Evolutionary conservation across 2,113 vertebrate genomes (phyloP), one percentile per base, ranked within the genome.

Genomic region (Natator depressus): DNA sequence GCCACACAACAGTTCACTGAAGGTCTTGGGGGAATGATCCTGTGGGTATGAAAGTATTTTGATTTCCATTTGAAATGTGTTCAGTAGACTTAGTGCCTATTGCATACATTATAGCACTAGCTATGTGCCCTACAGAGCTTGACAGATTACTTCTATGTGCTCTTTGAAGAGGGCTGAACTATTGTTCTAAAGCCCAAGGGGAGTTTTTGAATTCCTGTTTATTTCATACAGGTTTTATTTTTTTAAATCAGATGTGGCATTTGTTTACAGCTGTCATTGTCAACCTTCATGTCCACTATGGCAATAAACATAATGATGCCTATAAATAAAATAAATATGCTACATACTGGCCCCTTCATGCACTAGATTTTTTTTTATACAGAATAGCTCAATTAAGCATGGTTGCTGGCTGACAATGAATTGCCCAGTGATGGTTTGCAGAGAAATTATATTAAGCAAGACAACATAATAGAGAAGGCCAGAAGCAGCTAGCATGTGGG

Each of bases 291-390:
- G 93, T 87, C 93, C 94, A 93, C 93, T 95, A 85, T 93, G 79
- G 95, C 46, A 59, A 96, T 89, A 22, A 93, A 91, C 87, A 80
- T 57, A 5, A n/a, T 91, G 84, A 16, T 89, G 87, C 87, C 95
- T 91, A 94, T 95, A 96, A 96, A 95, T 90, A 94, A 93, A 85
- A 86, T 5, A 59, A 79, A 5, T 62, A 82, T 93, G 83, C 87
- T 83, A 89, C 95, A 88, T 2, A 7, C 89, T 90, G 84, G 88
- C 91, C 94, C 87, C 89, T 94, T 85, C 49, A 94, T 11, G 38
- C 75, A 90, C 87, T 87, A 93, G 84, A 49, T 89, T 54, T 22
- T 94, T 13, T 69, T 72, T 96, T 94, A 89, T 82, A 88, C 93
- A 86, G 87, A 94, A 90, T 87, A 95, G 35, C 42, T 85, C 93